phyloP scores from a whole-genome alignment of 1,140 invertebrate genomes.

The Drosophila kanapiae region DNA sequence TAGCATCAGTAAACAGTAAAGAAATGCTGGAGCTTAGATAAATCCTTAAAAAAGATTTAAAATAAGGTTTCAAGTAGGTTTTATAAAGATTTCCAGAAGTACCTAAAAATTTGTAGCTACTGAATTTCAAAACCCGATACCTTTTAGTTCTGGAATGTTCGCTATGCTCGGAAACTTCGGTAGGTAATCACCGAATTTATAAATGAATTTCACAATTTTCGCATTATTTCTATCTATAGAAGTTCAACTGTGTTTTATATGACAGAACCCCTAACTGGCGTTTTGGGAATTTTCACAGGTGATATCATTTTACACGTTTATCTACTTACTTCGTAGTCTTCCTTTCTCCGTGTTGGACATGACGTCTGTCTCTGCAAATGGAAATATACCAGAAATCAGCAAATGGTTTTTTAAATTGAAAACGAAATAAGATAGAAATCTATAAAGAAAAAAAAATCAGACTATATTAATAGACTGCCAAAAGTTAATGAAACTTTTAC shows the following conservation, averaged over 20 bases:
- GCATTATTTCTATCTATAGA: not conserved
- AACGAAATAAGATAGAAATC: constrained; percentile 37
- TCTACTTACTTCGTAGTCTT: constrained; percentile 76
- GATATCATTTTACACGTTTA: constrained; percentile 29
- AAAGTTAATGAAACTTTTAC: constrained; percentile 53
- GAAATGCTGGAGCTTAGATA: not conserved
- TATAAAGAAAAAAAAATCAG: not conserved
- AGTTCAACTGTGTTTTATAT: no score
- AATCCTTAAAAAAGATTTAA: no score
- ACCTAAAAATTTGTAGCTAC: not conserved
- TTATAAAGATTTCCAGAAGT: not conserved
- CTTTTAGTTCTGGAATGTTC: no score
- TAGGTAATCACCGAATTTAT: not conserved
- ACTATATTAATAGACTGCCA: constrained; percentile 26
- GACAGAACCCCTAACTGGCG: not conserved
- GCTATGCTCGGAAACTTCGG: no score
- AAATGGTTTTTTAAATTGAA: constrained; percentile 43
- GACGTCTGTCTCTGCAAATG: constrained; percentile 42
- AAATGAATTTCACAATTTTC: not conserved
- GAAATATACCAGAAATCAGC: constrained; percentile 41
- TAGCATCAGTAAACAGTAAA: not conserved
- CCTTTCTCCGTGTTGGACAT: constrained; percentile 79
- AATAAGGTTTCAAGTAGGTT: no score
- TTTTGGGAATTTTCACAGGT: constrained; percentile 11
- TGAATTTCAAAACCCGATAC: no score